phyloP scores from a whole-genome alignment of 2,113 vertebrate genomes.

The Tauraco erythrolophus region DNA sequence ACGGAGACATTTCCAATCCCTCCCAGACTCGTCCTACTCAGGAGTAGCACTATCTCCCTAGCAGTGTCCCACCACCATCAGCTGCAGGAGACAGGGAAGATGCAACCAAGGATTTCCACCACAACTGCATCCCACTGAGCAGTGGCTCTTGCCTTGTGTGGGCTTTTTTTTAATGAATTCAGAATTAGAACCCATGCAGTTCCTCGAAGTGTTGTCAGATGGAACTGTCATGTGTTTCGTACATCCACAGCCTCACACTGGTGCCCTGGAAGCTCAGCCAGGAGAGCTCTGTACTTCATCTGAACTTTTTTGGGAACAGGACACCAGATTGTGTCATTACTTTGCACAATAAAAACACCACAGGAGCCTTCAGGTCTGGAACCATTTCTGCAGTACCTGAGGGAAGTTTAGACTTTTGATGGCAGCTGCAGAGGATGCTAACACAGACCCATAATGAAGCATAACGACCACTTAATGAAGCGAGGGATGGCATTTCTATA shows the following conservation, averaged over 20 bases:
- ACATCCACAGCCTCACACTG: rapidly evolving
- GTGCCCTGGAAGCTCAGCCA: not conserved
- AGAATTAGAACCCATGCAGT: not conserved
- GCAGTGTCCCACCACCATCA: not conserved
- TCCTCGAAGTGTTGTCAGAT: not conserved
- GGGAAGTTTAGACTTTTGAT: not conserved
- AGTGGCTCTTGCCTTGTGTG: not conserved
- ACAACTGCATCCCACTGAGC: not conserved
- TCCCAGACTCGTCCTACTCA: not conserved
- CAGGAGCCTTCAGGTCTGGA: not conserved
- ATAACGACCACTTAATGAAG: not conserved
- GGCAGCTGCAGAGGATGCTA: not conserved
- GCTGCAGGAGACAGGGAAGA: not conserved
- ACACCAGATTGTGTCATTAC: not conserved
- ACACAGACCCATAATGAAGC: rapidly evolving
- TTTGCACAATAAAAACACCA: not conserved
- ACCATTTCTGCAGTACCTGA: not conserved
- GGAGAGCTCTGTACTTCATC: not conserved
- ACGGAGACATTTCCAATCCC: not conserved
- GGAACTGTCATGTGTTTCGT: not conserved
- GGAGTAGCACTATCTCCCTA: not conserved
- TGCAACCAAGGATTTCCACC: not conserved
- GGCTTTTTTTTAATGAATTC: not conserved
- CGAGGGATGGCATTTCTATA: not conserved
- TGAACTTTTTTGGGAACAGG: too few species aligned